A percentile compares a stretch with the other conserved stretches of the same genome.
Conservation (phyloP, 2,888 invertebrate genomes). For the Cordylochernes scorpioides region DNA sequence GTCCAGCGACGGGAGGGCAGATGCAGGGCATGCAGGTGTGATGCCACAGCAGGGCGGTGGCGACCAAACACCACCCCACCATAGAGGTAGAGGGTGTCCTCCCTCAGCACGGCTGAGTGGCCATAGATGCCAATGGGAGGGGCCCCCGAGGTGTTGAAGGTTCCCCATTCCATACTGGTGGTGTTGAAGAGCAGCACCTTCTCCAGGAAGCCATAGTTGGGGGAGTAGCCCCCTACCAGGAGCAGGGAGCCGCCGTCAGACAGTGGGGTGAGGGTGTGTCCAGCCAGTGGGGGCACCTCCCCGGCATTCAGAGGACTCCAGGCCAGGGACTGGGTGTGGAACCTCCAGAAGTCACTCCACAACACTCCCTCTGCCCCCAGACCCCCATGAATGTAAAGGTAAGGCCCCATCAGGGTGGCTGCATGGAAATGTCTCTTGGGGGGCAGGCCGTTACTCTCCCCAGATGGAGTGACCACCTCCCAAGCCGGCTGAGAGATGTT, state of each 20-base stretch:
- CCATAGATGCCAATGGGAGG: conserved; percentile 63
- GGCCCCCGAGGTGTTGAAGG: conserved; percentile 38
- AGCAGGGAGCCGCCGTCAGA: conserved; percentile 37
- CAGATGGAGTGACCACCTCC: conserved; percentile 41
- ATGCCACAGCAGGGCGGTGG: conserved; percentile 40
- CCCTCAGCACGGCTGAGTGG: conserved; percentile 62
- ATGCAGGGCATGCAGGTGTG: conserved; percentile 48
- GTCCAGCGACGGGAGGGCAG: conserved; percentile 52
- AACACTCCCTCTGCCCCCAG: conserved; percentile 34
- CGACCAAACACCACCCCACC: conserved; percentile 50
- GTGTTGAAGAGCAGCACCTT: conserved; percentile 34
- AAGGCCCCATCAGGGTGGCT: conserved; percentile 56
- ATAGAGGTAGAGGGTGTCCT: conserved; percentile 53
- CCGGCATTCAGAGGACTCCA: conserved; percentile 19
- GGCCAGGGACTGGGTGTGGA: conserved; percentile 27
- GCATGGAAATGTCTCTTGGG: conserved; percentile 71
- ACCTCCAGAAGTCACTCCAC: conserved; percentile 76
- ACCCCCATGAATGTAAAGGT: conserved; percentile 69
- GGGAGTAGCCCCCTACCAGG: conserved; percentile 51
- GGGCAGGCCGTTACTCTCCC: conserved; percentile 32
- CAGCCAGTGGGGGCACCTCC: conserved; percentile 39
- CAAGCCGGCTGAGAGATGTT: conserved; percentile 88
- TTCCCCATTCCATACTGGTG: conserved; percentile 42
- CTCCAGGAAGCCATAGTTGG: conserved; percentile 47
- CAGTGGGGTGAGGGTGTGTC: conserved; percentile 59